Base-by-base conservation (phyloP, 2,113 vertebrate species). In the Macrotis lagotis region DNA sequence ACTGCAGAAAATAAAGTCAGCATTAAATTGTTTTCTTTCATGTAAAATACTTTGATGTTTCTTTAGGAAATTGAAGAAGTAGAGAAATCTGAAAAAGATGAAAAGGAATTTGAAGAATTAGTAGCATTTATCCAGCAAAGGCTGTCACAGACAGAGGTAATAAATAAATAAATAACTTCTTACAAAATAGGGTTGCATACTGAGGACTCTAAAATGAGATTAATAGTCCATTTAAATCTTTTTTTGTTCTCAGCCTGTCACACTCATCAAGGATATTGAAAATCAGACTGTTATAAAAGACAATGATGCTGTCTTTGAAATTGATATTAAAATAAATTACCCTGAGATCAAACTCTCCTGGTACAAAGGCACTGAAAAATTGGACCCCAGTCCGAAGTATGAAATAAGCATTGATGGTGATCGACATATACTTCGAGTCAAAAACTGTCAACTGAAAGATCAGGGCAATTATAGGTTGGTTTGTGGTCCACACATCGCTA, bases 101-200 rank as follows among this genome's bases (percentile, higher is more conserved):
- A 99, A 96, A 98, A 99, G 55, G 99, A 99, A 88, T 98, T 99
- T 99, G 99, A 99, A 97, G 99, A 98, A 94, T 98, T 99, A 95
- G 99, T 99, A 93, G 99, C 99, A 97, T 99, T 99, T 98, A 99
- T 99, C 97, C 99, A 99, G 97, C 99, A 99, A 97, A 99, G 99
- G 97, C 99, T 99, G 97, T 98, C 99, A 95, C 99, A 99, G 92
- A 99, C 99, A 94, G 99, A 99, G 99, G 99, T 99, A 98, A 98
- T 96, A 93, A 95, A 59, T 91, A 74, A 96, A 96, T 95, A 49
- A 91, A 96, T 74, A 95, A 89, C 28, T n/a, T 14, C 6, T 0
- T 92, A n/a, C 66, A 83, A 83, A 66, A 44, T 8, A 8, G 6
- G 16, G 19, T 44, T 83, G 66, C 24, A 83, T 44, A 93, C 26